These are phyloP conservation scores for Spheniscus mendiculus DNA, from an alignment of 2,113 vertebrate species.

Conservation along the genomic window DNA sequence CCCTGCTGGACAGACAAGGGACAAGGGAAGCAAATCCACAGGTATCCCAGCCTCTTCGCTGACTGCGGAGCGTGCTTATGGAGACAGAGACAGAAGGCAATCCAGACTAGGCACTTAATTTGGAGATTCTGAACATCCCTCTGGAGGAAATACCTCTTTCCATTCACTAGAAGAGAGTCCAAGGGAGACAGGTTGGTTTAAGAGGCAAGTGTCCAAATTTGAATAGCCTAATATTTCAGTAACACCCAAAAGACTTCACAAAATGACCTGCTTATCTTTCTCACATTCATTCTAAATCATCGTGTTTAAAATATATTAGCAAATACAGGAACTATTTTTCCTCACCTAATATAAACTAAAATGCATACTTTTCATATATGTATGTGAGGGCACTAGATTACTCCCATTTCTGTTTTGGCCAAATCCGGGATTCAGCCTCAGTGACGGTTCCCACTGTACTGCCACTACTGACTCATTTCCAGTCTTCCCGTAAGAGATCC, in stretches of 20 bases:
- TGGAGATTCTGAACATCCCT: neutral
- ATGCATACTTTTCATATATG: neutral
- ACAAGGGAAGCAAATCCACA: neutral
- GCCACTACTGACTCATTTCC: neutral
- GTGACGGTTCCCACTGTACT: neutral
- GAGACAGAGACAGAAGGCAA: neutral
- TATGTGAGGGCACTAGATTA: neutral
- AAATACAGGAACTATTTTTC: neutral
- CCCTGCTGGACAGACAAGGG: neutral
- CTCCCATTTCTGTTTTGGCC: neutral
- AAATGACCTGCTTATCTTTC: neutral
- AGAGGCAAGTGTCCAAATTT: neutral
- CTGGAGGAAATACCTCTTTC: neutral
- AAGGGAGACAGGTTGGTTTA: neutral
- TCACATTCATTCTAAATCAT: neutral
- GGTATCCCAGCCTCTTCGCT: neutral
- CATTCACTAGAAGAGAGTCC: neutral
- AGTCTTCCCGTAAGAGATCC: neutral
- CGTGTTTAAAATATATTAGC: neutral
- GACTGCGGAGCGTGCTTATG: fast-evolving
- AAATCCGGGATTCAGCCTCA: fast-evolving
- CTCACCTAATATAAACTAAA: neutral
- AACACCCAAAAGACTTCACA: neutral
- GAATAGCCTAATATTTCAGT: neutral
- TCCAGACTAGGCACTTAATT: neutral